phyloP scores from a whole-genome alignment of 2,888 invertebrate species.

The Chymomyza fuscimana region DNA sequence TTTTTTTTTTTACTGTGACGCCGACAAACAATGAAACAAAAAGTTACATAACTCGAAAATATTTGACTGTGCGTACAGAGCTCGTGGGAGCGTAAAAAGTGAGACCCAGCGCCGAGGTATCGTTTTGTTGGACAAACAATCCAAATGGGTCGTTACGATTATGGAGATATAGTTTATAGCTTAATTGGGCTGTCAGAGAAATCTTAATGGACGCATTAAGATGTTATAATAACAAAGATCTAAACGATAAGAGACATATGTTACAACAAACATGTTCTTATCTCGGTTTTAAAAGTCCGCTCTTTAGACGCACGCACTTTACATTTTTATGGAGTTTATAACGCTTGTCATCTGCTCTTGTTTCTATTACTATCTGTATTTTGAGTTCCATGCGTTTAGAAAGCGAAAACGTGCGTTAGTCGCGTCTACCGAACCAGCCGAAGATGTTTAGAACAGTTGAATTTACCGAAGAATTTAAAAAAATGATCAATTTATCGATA shows the following conservation, averaged over 20 bases:
- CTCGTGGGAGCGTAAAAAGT: conserved; percentile 41
- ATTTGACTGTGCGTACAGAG: conserved; percentile 1
- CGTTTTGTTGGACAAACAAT: neutral
- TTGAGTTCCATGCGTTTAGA: neutral
- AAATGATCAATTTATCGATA: too few relatives aligned
- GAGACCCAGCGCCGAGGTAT: neutral
- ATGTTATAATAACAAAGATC: neutral
- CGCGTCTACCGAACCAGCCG: neutral
- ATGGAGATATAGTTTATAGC: neutral
- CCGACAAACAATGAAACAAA: conserved; percentile 24
- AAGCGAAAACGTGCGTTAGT: neutral
- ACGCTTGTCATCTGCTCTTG: neutral
- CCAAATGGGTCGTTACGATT: neutral
- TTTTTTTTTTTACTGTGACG: conserved; percentile 6
- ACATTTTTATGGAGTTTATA: neutral
- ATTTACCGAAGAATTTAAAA: neutral
- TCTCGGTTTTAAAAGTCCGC: neutral
- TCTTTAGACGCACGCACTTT: neutral
- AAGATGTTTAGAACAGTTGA: neutral
- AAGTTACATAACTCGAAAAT: conserved; percentile 36
- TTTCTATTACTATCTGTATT: neutral
- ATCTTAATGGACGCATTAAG: neutral
- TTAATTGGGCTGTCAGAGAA: neutral
- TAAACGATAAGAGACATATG: neutral
- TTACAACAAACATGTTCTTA: neutral